Evolutionary conservation across 2,797 vertebrate genomes (phyloP).

Genomic region (Cichlasoma orientale): DNA sequence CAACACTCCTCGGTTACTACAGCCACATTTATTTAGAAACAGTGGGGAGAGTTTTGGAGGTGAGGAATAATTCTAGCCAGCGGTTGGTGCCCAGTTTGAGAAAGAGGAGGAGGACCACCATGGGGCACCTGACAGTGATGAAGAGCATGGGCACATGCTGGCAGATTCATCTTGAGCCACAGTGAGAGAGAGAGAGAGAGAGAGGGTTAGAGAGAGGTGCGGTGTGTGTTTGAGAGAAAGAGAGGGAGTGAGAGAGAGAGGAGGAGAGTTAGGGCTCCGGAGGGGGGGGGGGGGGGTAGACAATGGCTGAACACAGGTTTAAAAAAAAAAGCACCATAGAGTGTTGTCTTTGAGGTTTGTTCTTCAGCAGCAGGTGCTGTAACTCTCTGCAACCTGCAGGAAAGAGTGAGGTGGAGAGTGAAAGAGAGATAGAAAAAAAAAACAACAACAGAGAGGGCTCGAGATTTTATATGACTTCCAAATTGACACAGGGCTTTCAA

Average conservation of each 20-base stretch:
- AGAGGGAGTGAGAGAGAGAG: slow-evolving; percentile 14
- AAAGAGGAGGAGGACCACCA: slow-evolving; percentile 86
- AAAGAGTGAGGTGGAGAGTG: slow-evolving; percentile 23
- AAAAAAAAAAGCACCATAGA: slow-evolving; percentile 70
- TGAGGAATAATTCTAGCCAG: slow-evolving; percentile 90
- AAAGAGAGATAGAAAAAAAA: neutral
- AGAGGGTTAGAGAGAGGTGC: slow-evolving; percentile 28
- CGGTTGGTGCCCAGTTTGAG: slow-evolving; percentile 88
- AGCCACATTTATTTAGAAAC: slow-evolving; percentile 93
- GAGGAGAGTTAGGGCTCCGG: slow-evolving; percentile 40
- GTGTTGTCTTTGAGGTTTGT: slow-evolving; percentile 70
- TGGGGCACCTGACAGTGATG: slow-evolving; percentile 88
- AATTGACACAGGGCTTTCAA: slow-evolving; percentile 56
- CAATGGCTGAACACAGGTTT: slow-evolving; percentile 73
- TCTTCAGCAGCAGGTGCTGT: slow-evolving; percentile 52
- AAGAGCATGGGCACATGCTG: slow-evolving; percentile 83
- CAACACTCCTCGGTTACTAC: slow-evolving; percentile 83
- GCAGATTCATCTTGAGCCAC: slow-evolving; percentile 86
- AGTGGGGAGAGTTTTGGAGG: slow-evolving; percentile 84
- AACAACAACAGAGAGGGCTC: slow-evolving; percentile 23
- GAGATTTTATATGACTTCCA: slow-evolving; percentile 57
- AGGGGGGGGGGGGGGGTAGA: slow-evolving; percentile 47
- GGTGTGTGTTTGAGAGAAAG: slow-evolving; percentile 4
- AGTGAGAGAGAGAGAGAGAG: slow-evolving; percentile 38
- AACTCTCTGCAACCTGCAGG: slow-evolving; percentile 58